Base-by-base conservation (phyloP, 2,113 vertebrate species). In the Prunella fulvescens region DNA sequence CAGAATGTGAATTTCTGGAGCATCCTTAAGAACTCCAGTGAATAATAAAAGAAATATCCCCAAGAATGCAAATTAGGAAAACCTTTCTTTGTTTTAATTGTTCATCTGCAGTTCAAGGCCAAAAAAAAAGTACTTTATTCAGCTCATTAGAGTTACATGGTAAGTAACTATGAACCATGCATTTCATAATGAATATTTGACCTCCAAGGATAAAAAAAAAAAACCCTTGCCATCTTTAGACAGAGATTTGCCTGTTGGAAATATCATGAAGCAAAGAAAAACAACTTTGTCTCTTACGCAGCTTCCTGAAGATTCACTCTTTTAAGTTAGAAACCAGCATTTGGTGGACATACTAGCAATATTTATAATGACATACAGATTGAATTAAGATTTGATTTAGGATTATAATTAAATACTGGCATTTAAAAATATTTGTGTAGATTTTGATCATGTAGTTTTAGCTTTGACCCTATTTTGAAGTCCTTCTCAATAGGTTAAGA, bases 151-250 rank as follows among this genome's bases (percentile, higher is more conserved):
- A 87, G 19, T 78, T 90, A 61, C 29, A 86, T 45, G 50, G 72
- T 58, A 93, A 90, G 79, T 81, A 45, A 16, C 61, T 37, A n/a
- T 86, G 76, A 72, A 84, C 67, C 33, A 39, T 94, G 53, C 7
- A 65, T 60, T 88, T 93, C 84, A 69, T 91, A 72, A 62, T 35
- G 74, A 84, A 12, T 31, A 45, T 88, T 86, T 94, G 85, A 90
- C 72, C 69, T 93, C 72, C 25, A 93, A 92, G 17, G 37, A 76
- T 86, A 56, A 88, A 96, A 76, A 56, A 88, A 96, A 76, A 62
- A 91, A 90, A 66, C 4, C 45, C 26, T 92, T 93, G 33, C 13
- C 65, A 47, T 84, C 37, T 79, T 92, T 64, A 81, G 48, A 70
- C 26, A 65, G 26, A 62, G 25, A 92, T 88, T 91, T 84, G 53